Evolutionary conservation across 2,113 vertebrate species (phyloP), one percentile per base, ranked within the genome.

Genomic region (Etia nguti): DNA sequence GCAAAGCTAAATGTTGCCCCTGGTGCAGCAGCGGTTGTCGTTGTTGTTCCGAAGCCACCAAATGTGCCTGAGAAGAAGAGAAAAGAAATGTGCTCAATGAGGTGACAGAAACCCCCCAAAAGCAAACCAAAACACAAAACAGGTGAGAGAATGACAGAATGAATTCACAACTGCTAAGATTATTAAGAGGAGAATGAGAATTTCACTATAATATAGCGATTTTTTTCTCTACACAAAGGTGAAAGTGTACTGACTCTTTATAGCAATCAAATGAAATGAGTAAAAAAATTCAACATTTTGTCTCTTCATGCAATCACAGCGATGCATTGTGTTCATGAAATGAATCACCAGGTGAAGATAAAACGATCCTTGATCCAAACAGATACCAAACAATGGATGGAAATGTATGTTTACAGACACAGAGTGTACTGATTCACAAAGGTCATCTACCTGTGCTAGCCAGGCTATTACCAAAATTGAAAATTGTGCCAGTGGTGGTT

Each of bases 391-490:
- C 70, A 57, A 88, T 82, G 84, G 80, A 90, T 90, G 88, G 56
- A 89, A 88, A 90, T 86, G 81, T 38, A 84, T 65, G 59, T 92
- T 84, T 79, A 82, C 79, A 92, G 60, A 91, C 88, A 91, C 88
- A 90, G 70, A 92, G 81, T 84, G 70, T 77, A 93, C 88, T 82
- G 84, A 92, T 93, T 92, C 87, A 85, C 85, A 95, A 94, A 24
- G 92, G 85, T 84, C 96, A 96, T 97, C 97, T 99, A 99, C 98
- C 98, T 99, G 98, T 97, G 89, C 97, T 98, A 95, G 97, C 96
- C 97, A 99, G 97, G 97, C 96, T 98, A 98, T 98, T 99, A 97
- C 97, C 98, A 97, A 99, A 98, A 98, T 96, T 98, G 97, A 99
- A 99, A 79, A 97, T 97, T 82, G 97, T 97, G 94, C 97, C 97